Percentiles rank a stretch among this genome's conserved stretches.
These are phyloP conservation scores for Mus caroli DNA, from an alignment of 2,797 vertebrate species.

Conservation along the genomic window DNA sequence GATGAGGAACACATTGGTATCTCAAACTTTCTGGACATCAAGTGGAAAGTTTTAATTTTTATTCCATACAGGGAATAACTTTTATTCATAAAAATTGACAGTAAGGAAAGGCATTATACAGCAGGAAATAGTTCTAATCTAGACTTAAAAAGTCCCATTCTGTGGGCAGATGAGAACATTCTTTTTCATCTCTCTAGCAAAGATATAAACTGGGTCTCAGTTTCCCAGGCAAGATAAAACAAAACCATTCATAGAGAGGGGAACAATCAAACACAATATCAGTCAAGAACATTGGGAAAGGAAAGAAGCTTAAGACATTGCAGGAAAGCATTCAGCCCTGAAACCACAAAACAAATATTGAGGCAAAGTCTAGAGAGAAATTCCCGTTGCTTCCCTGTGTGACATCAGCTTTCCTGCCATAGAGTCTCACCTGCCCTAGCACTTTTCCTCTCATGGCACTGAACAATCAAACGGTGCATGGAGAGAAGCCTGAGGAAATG, in stretches of 20 bases:
- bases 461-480: background rate
- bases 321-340: background rate
- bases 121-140: background rate
- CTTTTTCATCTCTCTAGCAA: slow-evolving; percentile 34
- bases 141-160: slow-evolving; percentile 50
- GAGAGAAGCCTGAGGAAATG: no score
- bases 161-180: background rate
- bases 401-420: background rate
- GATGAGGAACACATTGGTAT: background rate
- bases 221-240: background rate
- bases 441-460: slow-evolving; percentile 61
- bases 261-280: background rate
- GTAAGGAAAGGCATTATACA: slow-evolving; percentile 25
- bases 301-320: background rate
- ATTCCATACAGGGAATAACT: background rate
- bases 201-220: background rate
- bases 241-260: background rate
- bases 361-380: background rate
- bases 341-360: slow-evolving; percentile 40
- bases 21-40: background rate
- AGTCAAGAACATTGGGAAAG: slow-evolving; percentile 15
- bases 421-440: background rate
- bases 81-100: background rate
- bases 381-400: no score
- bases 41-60: background rate